These are phyloP conservation scores for Aspidiotus rigidus DNA, from an alignment of 2,888 invertebrate genomes.

Conservation along the genomic window DNA sequence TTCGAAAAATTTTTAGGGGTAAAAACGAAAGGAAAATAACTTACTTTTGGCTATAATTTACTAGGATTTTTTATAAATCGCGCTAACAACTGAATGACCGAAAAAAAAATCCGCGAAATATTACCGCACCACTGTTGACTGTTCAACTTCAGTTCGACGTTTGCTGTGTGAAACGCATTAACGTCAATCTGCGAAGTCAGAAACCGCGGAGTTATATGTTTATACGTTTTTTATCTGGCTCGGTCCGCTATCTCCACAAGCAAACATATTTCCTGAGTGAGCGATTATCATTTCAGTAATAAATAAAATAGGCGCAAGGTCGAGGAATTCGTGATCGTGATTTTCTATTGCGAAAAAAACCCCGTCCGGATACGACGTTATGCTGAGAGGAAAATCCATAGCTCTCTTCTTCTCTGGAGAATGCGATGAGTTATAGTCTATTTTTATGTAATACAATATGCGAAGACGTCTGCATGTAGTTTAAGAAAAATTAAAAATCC, in stretches of 20 bases:
- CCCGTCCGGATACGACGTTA: not conserved
- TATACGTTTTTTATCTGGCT: constrained; percentile 7
- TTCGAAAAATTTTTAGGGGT: too few species aligned
- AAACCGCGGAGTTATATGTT: constrained; percentile 23
- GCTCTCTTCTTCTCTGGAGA: not conserved
- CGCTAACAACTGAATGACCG: not conserved
- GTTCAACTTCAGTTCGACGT: not conserved
- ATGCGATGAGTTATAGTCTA: too few species aligned
- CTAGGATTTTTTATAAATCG: too few species aligned
- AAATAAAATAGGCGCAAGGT: constrained; percentile 27
- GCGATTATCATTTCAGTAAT: constrained; percentile 16
- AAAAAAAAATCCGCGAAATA: constrained; percentile 19
- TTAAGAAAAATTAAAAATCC: constrained; percentile 22
- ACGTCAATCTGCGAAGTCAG: constrained; percentile 18
- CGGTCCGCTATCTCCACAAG: constrained; percentile 16
- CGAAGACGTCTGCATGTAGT: constrained; percentile 4
- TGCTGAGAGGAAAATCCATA: constrained; percentile 19
- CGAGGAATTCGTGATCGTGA: constrained; percentile 28
- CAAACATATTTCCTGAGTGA: constrained; percentile 22
- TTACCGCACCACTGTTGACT: constrained; percentile 14
- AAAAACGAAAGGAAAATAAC: too few species aligned
- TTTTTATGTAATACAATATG: not conserved
- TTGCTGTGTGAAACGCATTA: constrained; percentile 15
- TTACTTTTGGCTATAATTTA: too few species aligned
- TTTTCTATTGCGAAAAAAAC: constrained; percentile 18